Evolutionary conservation across 2,888 invertebrate species (phyloP).

Genomic region (Brachypalpus laphriformis): DNA sequence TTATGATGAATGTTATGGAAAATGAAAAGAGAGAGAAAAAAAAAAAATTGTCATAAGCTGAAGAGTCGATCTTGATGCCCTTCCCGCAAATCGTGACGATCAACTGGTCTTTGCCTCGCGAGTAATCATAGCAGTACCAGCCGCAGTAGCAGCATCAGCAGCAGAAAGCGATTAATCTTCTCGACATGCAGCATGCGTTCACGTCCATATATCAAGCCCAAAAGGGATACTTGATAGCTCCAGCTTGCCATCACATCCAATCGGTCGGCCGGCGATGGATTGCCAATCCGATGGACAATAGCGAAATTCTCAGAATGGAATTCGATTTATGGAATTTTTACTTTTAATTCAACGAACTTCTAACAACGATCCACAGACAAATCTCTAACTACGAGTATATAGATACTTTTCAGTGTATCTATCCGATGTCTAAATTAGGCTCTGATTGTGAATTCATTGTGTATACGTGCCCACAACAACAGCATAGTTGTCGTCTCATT

Average conservation of each 20-base stretch:
- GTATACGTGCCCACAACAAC: constrained; percentile 54
- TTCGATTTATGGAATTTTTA: constrained; percentile 71
- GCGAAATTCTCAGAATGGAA: constrained; percentile 70
- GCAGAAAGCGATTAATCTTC: constrained; percentile 68
- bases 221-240: constrained; percentile 68
- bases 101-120: constrained; percentile 2
- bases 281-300: constrained; percentile 39
- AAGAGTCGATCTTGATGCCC: constrained; percentile 16
- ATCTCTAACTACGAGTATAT: constrained; percentile 13
- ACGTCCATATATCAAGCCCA: constrained; percentile 69
- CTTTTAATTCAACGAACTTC: constrained; percentile 71
- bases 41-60: constrained; percentile 19
- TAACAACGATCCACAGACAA: constrained; percentile 59
- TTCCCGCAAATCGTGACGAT: constrained; percentile 38
- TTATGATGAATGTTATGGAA: constrained; percentile 24
- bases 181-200: constrained; percentile 71
- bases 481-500: constrained; percentile 64
- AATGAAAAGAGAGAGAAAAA: background rate
- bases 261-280: constrained; percentile 39
- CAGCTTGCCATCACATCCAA: constrained; percentile 34
- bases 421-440: constrained; percentile 71
- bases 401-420: constrained; percentile 41
- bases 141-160: constrained; percentile 17
- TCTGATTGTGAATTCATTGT: constrained; percentile 63
- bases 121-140: constrained; percentile 23